Evolutionary conservation across 2,888 invertebrate genomes (phyloP), one percentile per base, ranked within the genome.

Genomic region (Lithophane ornitopus): DNA sequence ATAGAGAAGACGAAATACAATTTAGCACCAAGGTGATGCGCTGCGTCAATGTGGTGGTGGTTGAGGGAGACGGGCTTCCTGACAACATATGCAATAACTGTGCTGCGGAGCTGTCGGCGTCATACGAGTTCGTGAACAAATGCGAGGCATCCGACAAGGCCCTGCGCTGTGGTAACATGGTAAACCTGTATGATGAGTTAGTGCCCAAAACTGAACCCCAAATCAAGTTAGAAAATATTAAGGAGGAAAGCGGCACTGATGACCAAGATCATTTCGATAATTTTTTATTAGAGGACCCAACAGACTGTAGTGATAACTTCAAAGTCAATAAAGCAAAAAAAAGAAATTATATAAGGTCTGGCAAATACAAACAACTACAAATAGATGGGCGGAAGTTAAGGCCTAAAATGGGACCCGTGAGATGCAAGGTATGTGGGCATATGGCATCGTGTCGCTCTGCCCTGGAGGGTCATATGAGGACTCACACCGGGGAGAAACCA

Each of bases 401-500:
- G 58, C 70, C 82, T 0, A 94, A 92, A 85, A 74, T 79, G 16
- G 92, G 92, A 2, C 93, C 94, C 2, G 88, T 94, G 22, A 92
- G 92, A 69, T 96, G 96, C 88, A 89, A 91, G 8, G 88, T 93
- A 12, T 96, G 96, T 89, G 94, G 95, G 0, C 86, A 92, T 11
- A 85, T 94, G 77, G 87, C 92, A 0, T 87, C 85, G 1, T 93
- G 94, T 75, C 92, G 87, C 0, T 95, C 96, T 0, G 95, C 95
- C 0, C 88, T 96, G 86, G 93, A 94, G 54, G 91, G 89, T 2
- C 96, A 96, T 75, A 93, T 95, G 92, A 89, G 96, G 2, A 94
- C 93, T 0, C 96, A 96, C 75, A 95, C 96, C 0, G 95, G 95
- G 0, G 96, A 96, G 61, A 95, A 93, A 81, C 96, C 96, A 1